phyloP scores from a whole-genome alignment of 2,888 invertebrate species.

The Pharmacophagus antenor region DNA sequence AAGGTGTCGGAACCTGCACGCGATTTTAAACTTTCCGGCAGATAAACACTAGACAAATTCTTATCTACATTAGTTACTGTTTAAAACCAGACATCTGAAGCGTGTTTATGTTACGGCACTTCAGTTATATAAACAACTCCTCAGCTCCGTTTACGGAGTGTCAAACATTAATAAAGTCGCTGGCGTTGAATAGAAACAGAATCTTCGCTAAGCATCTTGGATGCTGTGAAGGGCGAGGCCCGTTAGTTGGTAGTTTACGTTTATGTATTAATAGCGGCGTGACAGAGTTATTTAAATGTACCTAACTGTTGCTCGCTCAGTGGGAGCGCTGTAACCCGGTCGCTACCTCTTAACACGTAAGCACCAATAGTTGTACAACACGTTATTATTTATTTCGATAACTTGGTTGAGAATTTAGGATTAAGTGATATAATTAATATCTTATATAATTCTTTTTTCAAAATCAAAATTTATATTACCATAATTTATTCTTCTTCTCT shows the following conservation, averaged over 20 bases:
- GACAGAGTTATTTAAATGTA: slow-evolving; percentile 71
- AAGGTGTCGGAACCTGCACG: background rate
- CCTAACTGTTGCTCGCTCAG: slow-evolving; percentile 60
- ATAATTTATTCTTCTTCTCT: too few relatives aligned
- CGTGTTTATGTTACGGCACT: slow-evolving; percentile 45
- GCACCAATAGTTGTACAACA: slow-evolving; percentile 3
- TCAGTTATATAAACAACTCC: slow-evolving; percentile 56
- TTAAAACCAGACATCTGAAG: slow-evolving; percentile 34
- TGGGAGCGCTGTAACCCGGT: slow-evolving; percentile 59
- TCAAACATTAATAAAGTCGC: slow-evolving; percentile 45
- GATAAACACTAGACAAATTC: background rate
- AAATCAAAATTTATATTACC: too few relatives aligned
- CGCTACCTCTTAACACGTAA: slow-evolving; percentile 36
- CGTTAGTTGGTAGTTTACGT: slow-evolving; percentile 54
- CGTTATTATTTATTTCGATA: slow-evolving; percentile 18
- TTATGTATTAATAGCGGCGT: slow-evolving; percentile 56
- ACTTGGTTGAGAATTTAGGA: slow-evolving; percentile 3
- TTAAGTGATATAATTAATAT: slow-evolving; percentile 1
- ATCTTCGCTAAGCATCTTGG: slow-evolving; percentile 34
- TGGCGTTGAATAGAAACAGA: slow-evolving; percentile 38
- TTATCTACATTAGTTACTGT: background rate
- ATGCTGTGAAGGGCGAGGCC: slow-evolving; percentile 66
- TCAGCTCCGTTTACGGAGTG: slow-evolving; percentile 46
- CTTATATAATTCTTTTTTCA: background rate
- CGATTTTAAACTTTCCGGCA: background rate